Conservation (phyloP, 2,797 vertebrate species). For the Acropternis orthonyx region DNA sequence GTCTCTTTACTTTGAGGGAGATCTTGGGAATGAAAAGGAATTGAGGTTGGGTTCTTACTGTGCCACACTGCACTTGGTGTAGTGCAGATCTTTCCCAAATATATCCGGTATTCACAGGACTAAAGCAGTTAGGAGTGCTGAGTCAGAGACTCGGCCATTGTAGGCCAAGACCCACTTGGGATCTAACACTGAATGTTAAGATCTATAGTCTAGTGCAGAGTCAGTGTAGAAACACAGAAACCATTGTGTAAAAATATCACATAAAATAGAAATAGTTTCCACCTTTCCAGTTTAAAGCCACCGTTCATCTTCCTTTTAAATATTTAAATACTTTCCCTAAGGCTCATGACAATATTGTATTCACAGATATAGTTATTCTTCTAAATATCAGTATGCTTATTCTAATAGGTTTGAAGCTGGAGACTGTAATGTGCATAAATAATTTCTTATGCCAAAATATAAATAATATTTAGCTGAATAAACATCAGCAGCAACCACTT, state of each 20-base stretch:
- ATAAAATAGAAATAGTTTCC: background rate
- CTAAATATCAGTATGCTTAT: background rate
- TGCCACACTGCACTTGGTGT: background rate
- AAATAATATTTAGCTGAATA: background rate
- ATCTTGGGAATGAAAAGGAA: background rate
- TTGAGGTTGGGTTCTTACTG: background rate
- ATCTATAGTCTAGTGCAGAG: background rate
- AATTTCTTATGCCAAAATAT: background rate
- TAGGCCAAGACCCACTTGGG: background rate
- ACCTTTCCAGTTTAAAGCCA: background rate
- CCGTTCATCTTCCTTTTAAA: background rate
- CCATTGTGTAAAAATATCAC: background rate
- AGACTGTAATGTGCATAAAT: background rate
- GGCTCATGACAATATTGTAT: background rate
- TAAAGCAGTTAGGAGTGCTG: background rate
- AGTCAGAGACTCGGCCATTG: background rate
- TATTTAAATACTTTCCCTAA: background rate
- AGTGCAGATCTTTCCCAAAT: background rate
- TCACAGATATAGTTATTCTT: background rate
- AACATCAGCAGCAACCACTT: background rate
- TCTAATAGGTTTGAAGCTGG: background rate
- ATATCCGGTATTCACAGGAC: background rate
- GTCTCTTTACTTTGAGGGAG: background rate
- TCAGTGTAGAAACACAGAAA: background rate
- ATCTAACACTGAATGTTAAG: background rate